Conservation (phyloP, 2,888 invertebrate genomes). For the Piscicola geometra region DNA sequence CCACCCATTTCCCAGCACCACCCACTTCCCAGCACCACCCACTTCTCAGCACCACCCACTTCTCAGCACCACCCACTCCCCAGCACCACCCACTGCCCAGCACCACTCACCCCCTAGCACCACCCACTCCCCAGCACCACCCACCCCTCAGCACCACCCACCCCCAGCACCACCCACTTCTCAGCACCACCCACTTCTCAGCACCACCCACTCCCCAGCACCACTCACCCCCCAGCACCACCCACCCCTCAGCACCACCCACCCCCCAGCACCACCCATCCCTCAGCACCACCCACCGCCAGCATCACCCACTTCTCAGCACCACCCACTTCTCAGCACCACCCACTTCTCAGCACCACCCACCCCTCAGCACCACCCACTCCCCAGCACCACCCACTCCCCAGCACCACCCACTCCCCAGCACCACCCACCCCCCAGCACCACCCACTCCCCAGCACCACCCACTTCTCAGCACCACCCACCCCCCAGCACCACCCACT, state of each 20-base stretch:
- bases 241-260: neutral
- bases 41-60: neutral
- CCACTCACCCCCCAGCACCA: neutral
- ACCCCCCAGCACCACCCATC: neutral
- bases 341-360: too few species aligned
- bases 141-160: too few species aligned
- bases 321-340: too few species aligned
- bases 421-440: neutral
- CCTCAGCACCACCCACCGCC: neutral
- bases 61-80: slow-evolving; percentile 99
- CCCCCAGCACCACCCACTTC: too few species aligned
- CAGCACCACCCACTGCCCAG: slow-evolving; percentile 72
- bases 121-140: too few species aligned
- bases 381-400: neutral
- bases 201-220: neutral
- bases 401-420: neutral
- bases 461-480: too few species aligned
- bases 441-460: too few species aligned
- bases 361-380: neutral
- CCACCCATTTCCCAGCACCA: neutral
- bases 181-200: neutral
- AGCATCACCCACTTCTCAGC: too few species aligned
- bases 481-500: too few species aligned
- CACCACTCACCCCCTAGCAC: neutral
- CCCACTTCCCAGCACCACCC: neutral